phyloP scores from a whole-genome alignment of 1,140 invertebrate species.

The Anthonomus grandis region DNA sequence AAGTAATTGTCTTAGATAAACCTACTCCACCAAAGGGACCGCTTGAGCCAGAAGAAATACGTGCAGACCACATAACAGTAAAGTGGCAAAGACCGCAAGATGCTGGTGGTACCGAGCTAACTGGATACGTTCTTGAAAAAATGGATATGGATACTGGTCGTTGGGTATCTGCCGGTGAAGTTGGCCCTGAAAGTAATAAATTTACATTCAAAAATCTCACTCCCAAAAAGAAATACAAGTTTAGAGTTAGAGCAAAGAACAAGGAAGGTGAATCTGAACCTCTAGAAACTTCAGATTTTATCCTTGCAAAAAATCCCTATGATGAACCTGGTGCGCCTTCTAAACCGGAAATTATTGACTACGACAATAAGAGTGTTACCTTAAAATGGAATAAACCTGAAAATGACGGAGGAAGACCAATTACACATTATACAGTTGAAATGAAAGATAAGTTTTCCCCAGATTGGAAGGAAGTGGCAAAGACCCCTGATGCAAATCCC shows the following conservation, averaged over 20 bases:
- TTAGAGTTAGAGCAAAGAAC: slow-evolving; percentile 96
- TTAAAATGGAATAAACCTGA: slow-evolving; percentile 88
- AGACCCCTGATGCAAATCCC: slow-evolving; percentile 73
- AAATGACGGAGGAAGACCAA: slow-evolving; percentile 91
- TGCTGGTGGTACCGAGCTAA: slow-evolving; percentile 87
- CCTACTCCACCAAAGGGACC: slow-evolving; percentile 82
- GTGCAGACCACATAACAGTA: slow-evolving; percentile 87
- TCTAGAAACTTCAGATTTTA: slow-evolving; percentile 82
- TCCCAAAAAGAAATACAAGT: slow-evolving; percentile 97
- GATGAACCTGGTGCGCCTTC: slow-evolving; percentile 85
- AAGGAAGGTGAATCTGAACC: slow-evolving; percentile 98
- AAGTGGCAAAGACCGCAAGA: slow-evolving; percentile 95
- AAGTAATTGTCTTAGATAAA: slow-evolving; percentile 89
- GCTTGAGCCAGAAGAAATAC: slow-evolving; percentile 80
- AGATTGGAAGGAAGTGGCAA: slow-evolving; percentile 84
- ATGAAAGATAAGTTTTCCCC: slow-evolving; percentile 92
- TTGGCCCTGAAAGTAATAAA: slow-evolving; percentile 73
- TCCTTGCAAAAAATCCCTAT: slow-evolving; percentile 94
- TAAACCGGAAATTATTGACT: slow-evolving; percentile 90
- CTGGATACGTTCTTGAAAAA: slow-evolving; percentile 96
- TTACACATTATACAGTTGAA: slow-evolving; percentile 92
- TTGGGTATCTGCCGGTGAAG: slow-evolving; percentile 89
- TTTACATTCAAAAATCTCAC: slow-evolving; percentile 91
- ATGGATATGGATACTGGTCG: slow-evolving; percentile 90
- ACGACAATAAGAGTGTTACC: slow-evolving; percentile 86